phyloP scores from a whole-genome alignment of 2,797 vertebrate genomes.

The Merluccius polli region DNA sequence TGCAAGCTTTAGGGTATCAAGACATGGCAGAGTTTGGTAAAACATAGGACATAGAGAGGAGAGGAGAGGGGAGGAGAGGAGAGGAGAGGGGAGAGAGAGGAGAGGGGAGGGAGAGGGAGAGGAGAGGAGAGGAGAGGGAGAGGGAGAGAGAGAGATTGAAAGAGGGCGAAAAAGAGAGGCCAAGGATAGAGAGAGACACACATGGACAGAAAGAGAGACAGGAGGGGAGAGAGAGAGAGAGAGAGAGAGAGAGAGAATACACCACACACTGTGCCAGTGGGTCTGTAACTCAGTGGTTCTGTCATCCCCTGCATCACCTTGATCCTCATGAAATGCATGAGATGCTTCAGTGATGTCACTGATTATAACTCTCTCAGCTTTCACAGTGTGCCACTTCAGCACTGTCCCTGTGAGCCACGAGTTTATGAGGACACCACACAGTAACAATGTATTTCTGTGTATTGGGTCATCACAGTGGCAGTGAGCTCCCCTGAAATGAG shows the following conservation, averaged over 20 bases:
- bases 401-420: neutral
- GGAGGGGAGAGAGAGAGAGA: too few relatives aligned
- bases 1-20: too few relatives aligned
- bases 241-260: neutral
- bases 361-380: constrained; percentile 8
- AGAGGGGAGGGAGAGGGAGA: too few relatives aligned
- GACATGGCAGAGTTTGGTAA: too few relatives aligned
- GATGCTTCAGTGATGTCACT: neutral
- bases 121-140: too few relatives aligned
- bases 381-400: neutral
- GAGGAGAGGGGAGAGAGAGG: too few relatives aligned
- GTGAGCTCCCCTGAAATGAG: neutral
- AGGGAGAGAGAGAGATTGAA: too few relatives aligned
- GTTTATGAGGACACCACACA: neutral
- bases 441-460: neutral
- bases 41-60: too few relatives aligned
- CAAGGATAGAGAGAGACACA: too few relatives aligned
- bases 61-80: too few relatives aligned
- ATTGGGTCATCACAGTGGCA: neutral
- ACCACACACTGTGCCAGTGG: neutral
- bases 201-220: too few relatives aligned
- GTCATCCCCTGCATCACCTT: constrained; percentile 20
- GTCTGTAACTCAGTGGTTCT: constrained; percentile 13
- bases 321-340: constrained; percentile 24
- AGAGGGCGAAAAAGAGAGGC: too few relatives aligned